Conservation (phyloP, 2,888 invertebrate species). For the Hetaerina titia region DNA sequence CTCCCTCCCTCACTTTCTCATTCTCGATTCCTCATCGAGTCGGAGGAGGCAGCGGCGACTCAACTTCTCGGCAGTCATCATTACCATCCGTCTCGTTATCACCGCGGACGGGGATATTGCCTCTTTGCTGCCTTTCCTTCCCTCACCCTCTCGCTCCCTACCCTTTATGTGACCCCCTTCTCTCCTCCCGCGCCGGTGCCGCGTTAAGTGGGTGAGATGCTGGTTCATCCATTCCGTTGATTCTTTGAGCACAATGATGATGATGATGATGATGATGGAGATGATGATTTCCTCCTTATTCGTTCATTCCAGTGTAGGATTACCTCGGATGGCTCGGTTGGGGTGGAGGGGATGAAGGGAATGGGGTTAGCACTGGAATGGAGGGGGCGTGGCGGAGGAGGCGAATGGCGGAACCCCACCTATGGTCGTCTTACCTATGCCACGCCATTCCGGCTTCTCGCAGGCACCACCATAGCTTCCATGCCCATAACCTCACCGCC, state of each 20-base stretch:
- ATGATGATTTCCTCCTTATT: not conserved
- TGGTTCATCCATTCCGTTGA: not conserved
- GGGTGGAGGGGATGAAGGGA: not conserved
- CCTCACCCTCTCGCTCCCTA: not conserved
- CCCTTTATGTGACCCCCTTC: not conserved
- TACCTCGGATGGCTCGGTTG: not conserved
- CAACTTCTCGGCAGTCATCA: conserved; percentile 22
- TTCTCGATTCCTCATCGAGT: not conserved
- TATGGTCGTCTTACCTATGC: not conserved
- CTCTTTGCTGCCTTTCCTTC: not conserved
- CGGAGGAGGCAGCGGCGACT: not conserved
- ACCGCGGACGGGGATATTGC: not conserved
- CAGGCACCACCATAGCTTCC: not conserved
- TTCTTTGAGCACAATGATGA: not conserved
- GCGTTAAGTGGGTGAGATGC: not conserved
- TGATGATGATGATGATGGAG: conserved; percentile 10
- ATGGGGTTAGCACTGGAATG: not conserved
- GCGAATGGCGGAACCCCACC: too few species aligned
- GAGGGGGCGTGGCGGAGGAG: too few species aligned
- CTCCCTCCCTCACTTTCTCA: not conserved
- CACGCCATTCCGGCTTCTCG: not conserved
- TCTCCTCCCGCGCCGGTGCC: not conserved
- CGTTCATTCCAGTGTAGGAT: not conserved
- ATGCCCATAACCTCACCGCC: not conserved
- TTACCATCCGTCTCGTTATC: not conserved